Evolutionary conservation across 2,797 vertebrate genomes (phyloP), one percentile per base, ranked within the genome.

Genomic region (Acropternis orthonyx): DNA sequence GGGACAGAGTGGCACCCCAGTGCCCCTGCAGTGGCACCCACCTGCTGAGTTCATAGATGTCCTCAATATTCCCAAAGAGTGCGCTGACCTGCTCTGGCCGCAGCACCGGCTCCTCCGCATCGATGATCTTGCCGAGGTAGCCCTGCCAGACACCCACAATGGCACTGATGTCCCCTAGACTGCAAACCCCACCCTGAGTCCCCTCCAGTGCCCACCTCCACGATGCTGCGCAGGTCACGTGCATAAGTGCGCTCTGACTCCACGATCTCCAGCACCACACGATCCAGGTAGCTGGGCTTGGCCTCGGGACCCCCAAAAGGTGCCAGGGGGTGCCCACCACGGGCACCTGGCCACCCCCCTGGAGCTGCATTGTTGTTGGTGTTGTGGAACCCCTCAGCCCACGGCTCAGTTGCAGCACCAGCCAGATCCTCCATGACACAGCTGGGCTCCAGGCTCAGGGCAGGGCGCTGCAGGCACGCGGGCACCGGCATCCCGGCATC

Each of bases 41-140:
- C 99, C 99, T 99, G 98, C 99, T 99, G 91, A 99, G 98, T 90
- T 99, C 99, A 3, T 99, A 99, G 97, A 99, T 99, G 97, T 98
- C 99, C 94, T 99, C 99, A 44, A 99, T 99, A 97, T 99, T 99
- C 87, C 99, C 99, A 24, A 99, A 99, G 62, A 99, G 98, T 6
- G 98, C 98, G 14, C 98, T 99, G 93, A 99, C 99, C 96, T 99
- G 99, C 78, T 99, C 99, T 1, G 99, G 99, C 12, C 97, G 97
- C 92, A 99, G 98, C 58, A 98, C 98, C 11, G 99, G 98, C 88
- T 98, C 98, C 3, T 98, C 97, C 0, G 97, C 96, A 8, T 99
- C 99, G 1, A 99, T 99, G 92, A 99, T 99, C 96, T 99, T 98
- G 90, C 99, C 98, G 95, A 99, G 98, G 97, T 99, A 99, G 95